Percentiles rank a stretch among this genome's conserved stretches.
phyloP scores from a whole-genome alignment of 2,888 invertebrate genomes.

The Argyresthia albistria region DNA sequence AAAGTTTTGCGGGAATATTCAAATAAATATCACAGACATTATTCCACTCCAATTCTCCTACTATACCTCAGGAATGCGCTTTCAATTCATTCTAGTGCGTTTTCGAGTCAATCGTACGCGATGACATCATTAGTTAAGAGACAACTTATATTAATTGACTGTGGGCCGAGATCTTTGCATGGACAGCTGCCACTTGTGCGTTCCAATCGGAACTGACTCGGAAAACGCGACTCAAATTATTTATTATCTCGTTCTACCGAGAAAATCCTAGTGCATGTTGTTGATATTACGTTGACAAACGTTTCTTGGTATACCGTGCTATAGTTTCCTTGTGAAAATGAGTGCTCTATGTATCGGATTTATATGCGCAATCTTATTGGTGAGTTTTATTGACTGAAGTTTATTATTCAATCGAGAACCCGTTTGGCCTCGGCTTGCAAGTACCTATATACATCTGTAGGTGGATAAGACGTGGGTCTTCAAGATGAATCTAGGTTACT shows the following conservation, averaged over 20 bases:
- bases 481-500: no score
- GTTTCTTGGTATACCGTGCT: not conserved
- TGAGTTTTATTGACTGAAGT: constrained; percentile 26
- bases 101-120: constrained; percentile 27
- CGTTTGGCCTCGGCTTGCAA: no score
- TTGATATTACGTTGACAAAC: not conserved
- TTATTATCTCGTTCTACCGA: constrained; percentile 10
- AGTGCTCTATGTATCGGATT: constrained; percentile 44
- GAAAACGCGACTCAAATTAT: constrained; percentile 34
- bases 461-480: no score
- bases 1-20: no score
- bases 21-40: no score
- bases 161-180: constrained; percentile 26
- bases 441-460: no score
- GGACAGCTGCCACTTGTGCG: constrained; percentile 27
- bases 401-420: not conserved
- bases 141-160: constrained; percentile 55
- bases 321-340: constrained; percentile 26
- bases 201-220: constrained; percentile 42
- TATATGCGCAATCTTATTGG: constrained; percentile 48
- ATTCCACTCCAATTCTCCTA: no score
- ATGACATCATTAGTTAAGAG: constrained; percentile 57
- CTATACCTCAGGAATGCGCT: no score
- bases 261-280: not conserved
- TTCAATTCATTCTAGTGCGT: constrained; percentile 4